Base-by-base conservation (phyloP, 2,888 invertebrate genomes). In the Philaethria dido region DNA sequence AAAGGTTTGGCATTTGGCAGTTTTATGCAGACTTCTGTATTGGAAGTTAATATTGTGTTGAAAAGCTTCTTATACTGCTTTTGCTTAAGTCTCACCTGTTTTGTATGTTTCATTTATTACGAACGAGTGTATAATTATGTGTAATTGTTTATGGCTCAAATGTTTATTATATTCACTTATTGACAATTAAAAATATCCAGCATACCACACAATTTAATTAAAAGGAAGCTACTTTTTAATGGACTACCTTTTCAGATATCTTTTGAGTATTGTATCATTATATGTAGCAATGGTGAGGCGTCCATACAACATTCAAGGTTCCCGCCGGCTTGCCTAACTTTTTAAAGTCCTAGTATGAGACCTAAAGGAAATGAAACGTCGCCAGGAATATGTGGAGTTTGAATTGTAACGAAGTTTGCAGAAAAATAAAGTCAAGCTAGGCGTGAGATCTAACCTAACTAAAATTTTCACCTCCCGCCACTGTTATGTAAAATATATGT, bases 1-100 rank as follows among this genome's bases (percentile, higher is more conserved):
- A 29, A 44, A 47, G 63, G 36, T 33, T 45, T n/a, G n/a, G 9
- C 45, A 45, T 63, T 48, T 18, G 14, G 33, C 61, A 61, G 18
- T 48, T 61, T 61, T 48, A n/a, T 39, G 36, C 18, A 36, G 6
- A 8, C 20, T 36, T 45, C 22, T 55, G 45, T 55, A 18, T 29
- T 29, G 8, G 16, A 29, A 60, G 11, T 18, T 9, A 18, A 29
- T 29, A 45, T 45, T 33, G 29, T 13, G 13, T 14, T 11, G 33
- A 45, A 18, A 57, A n/a, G 20, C 18, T 25, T 18, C 3, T 45
- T 29, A 5, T 42, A 42, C 2, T 59, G 29, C 16, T 16, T 59
- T 59, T 16, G 29, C n/a, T n/a, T 29, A 2, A 16, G 11, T 4
- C 16, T 3, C 16, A 16, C 52, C n/a, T 50, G 25, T 8, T 52